These are phyloP conservation scores for Scolopax bukidnonensis DNA, from an alignment of 2,797 vertebrate species.

Conservation along the genomic window DNA sequence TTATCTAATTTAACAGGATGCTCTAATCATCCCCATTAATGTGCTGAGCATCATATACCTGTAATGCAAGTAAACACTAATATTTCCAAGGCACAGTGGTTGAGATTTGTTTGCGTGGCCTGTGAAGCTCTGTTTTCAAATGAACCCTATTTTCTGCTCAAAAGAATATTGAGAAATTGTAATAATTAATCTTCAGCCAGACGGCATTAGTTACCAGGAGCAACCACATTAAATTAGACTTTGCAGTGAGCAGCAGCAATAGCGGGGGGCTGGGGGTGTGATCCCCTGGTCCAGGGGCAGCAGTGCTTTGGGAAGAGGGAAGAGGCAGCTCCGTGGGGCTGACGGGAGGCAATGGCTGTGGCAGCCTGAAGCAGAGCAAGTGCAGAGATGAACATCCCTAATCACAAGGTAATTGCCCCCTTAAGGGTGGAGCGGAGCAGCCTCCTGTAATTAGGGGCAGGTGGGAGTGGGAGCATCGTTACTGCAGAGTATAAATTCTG, in stretches of 20 bases:
- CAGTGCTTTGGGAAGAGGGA: background rate
- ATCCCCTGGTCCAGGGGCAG: background rate
- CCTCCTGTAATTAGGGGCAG: background rate
- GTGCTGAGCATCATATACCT: rapidly evolving
- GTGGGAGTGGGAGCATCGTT: background rate
- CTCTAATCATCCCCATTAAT: background rate
- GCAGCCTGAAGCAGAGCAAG: rapidly evolving
- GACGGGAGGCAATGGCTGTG: background rate
- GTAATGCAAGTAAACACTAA: rapidly evolving
- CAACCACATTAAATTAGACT: background rate
- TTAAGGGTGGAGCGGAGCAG: background rate
- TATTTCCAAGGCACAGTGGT: background rate
- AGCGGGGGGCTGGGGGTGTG: background rate
- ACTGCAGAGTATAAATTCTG: background rate
- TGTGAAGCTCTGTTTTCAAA: background rate
- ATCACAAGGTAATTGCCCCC: rapidly evolving
- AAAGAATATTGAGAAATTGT: background rate
- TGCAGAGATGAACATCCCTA: too few species aligned
- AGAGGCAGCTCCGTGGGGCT: background rate
- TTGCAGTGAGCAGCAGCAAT: background rate
- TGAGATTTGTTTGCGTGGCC: background rate
- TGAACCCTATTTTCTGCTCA: background rate
- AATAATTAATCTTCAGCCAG: background rate
- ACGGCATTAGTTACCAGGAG: background rate
- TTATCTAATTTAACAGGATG: background rate